Evolutionary conservation across 2,113 vertebrate genomes (phyloP).

Genomic region (Epinephelus cyanopodus): DNA sequence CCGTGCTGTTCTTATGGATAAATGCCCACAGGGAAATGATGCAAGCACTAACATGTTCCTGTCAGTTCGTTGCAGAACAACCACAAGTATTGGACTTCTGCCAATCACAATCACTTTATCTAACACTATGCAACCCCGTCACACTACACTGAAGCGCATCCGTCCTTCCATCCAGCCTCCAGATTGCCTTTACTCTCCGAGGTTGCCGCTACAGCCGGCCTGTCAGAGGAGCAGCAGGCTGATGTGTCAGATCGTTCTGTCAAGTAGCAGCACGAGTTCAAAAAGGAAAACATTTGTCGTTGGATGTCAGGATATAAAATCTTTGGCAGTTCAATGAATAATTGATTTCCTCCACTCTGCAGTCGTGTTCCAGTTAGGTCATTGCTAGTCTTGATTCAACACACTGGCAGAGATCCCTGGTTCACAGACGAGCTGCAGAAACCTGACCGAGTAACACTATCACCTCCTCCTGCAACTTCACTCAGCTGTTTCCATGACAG

Average conservation of each 20-base stretch:
- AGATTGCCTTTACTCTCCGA: neutral
- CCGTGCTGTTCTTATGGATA: neutral
- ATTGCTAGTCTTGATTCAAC: neutral
- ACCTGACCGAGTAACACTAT: conserved; percentile 8
- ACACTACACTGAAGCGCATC: neutral
- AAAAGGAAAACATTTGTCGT: neutral
- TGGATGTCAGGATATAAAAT: neutral
- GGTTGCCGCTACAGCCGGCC: neutral
- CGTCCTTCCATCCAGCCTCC: neutral
- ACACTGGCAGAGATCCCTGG: neutral
- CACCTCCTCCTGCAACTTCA: neutral
- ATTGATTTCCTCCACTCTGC: neutral
- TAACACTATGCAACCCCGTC: neutral
- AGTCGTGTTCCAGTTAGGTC: conserved; percentile 7
- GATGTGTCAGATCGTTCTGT: neutral
- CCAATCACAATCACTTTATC: neutral
- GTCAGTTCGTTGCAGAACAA: neutral
- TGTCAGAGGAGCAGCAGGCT: neutral
- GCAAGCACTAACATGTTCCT: conserved; percentile 28
- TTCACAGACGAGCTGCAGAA: conserved; percentile 13
- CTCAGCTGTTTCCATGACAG: conserved; percentile 1
- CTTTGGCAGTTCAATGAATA: neutral
- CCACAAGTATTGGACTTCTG: neutral
- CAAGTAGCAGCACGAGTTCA: neutral
- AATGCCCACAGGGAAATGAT: neutral